phyloP scores from a whole-genome alignment of 2,888 invertebrate genomes.

The Aleiodes leptofemur region DNA sequence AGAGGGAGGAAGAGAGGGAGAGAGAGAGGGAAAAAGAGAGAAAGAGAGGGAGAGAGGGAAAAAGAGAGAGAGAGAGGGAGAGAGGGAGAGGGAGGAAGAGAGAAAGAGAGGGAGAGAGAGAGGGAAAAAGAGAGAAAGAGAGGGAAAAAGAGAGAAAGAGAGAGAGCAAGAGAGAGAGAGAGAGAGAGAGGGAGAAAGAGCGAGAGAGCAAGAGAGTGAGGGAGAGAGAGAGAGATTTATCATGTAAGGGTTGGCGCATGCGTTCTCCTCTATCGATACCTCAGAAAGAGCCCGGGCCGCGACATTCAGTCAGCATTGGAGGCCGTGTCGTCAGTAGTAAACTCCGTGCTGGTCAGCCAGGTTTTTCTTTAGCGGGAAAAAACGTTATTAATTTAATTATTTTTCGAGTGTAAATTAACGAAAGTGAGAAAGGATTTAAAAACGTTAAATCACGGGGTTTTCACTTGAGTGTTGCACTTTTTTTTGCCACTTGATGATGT shows the following conservation, averaged over 20 bases:
- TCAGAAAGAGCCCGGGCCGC: constrained; percentile 68
- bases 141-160: not conserved
- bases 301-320: constrained; percentile 49
- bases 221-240: constrained; percentile 18
- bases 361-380: constrained; percentile 52
- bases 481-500: not conserved
- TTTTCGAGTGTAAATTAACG: not conserved
- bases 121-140: no score
- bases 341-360: constrained; percentile 70
- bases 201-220: not conserved
- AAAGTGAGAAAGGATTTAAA: no score
- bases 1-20: no score
- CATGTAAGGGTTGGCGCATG: constrained; percentile 70
- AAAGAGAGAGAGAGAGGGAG: no score
- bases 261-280: constrained; percentile 66
- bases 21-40: not conserved
- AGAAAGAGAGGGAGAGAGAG: no score
- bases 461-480: no score
- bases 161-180: no score
- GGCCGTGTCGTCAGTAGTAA: constrained; percentile 68
- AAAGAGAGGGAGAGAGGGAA: no score
- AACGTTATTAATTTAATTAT: constrained; percentile 29
- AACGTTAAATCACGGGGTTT: no score
- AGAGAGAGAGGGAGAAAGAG: no score
- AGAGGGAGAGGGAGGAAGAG: not conserved